Evolutionary conservation across 2,113 vertebrate species (phyloP).

Genomic region (Pygoscelis antarcticus): DNA sequence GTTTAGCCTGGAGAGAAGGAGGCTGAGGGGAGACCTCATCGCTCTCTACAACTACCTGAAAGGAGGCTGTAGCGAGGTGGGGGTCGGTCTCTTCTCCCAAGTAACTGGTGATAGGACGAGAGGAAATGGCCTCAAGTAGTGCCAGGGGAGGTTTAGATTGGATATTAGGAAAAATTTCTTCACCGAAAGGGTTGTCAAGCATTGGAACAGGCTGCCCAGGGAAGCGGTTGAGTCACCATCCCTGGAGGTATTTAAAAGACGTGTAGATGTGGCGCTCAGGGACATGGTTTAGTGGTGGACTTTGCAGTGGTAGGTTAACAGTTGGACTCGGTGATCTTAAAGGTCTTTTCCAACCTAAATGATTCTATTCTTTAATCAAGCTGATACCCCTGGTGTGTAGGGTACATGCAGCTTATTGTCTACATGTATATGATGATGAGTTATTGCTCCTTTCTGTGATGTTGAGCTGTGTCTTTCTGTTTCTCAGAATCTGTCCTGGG

Average conservation of each 20-base stretch:
- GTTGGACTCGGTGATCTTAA: neutral
- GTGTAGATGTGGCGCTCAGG: rapidly evolving
- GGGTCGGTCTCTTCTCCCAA: neutral
- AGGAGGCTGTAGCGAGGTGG: neutral
- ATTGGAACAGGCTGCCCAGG: neutral
- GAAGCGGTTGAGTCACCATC: neutral
- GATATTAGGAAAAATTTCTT: neutral
- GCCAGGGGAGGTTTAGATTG: neutral
- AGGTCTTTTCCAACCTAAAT: neutral
- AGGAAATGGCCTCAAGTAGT: neutral
- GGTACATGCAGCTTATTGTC: neutral
- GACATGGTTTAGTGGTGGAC: neutral
- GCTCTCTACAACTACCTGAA: neutral
- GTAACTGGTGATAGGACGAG: rapidly evolving
- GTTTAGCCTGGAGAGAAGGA: neutral
- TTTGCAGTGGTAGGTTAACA: neutral
- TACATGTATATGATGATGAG: neutral
- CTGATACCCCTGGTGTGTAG: neutral
- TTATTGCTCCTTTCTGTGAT: neutral
- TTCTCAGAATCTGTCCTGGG: neutral
- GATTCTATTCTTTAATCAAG: neutral
- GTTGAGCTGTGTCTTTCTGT: neutral
- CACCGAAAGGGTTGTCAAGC: neutral
- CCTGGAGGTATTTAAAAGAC: neutral
- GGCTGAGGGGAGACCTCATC: neutral